Percentiles rank a stretch among this genome's conserved stretches.
phyloP scores from a whole-genome alignment of 2,113 vertebrate genomes.

The Phyllopteryx taeniolatus region DNA sequence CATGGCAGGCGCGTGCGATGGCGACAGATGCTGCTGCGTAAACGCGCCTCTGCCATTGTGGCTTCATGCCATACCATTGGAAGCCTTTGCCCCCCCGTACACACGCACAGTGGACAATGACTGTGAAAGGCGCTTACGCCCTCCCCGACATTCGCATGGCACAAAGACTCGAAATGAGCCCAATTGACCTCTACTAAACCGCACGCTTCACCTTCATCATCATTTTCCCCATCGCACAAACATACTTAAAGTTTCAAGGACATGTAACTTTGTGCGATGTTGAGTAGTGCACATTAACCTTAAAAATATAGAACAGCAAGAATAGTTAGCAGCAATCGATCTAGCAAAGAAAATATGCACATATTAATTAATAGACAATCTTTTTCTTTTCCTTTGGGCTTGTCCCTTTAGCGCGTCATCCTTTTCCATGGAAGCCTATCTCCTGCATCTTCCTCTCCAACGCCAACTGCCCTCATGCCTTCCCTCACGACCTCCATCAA shows the following conservation, averaged over 20 bases:
- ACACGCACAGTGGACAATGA: not conserved
- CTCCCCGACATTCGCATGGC: not conserved
- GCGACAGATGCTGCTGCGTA: constrained; percentile 64
- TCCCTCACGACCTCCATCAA: too few relatives aligned
- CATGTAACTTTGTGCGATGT: not conserved
- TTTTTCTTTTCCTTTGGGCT: too few relatives aligned
- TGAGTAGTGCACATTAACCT: not conserved
- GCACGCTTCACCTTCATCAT: not conserved
- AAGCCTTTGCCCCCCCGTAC: not conserved
- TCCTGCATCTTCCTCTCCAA: too few relatives aligned
- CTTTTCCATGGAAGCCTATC: too few relatives aligned
- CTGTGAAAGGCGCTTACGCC: not conserved
- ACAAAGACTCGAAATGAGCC: not conserved
- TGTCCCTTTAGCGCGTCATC: too few relatives aligned
- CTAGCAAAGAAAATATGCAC: too few relatives aligned
- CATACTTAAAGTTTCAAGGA: not conserved
- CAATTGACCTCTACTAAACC: not conserved
- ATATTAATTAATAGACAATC: too few relatives aligned
- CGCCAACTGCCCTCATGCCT: too few relatives aligned
- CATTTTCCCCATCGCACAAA: not conserved
- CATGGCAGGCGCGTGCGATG: constrained; percentile 54
- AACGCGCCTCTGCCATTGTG: constrained; percentile 46
- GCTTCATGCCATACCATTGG: not conserved
- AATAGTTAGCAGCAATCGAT: too few relatives aligned
- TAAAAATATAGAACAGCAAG: not conserved